Evolutionary conservation across 92 coral and sea anemone species (phyloP), one percentile per base, ranked within the genome.

Genomic region (Phenganax marumi): DNA sequence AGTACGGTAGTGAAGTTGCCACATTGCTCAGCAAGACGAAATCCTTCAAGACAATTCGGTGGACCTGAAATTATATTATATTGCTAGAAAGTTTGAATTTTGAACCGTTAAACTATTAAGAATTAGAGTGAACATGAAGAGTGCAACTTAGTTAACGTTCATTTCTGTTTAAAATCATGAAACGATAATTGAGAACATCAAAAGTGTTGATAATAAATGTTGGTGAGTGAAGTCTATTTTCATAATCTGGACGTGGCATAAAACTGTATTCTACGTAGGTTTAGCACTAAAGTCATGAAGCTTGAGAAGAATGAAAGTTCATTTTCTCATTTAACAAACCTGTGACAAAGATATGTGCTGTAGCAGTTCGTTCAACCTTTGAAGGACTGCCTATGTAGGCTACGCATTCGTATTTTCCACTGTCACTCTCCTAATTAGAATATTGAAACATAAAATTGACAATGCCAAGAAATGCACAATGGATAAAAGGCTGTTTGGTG

Each of bases 371-470:
- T 21, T 78, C 73, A 4, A 63, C 58, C 2, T 10, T 61, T n/a
- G 60, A 39, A 0, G 83, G 73, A 17, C 49, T 6, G 52, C 49
- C 26, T 43, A 78, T 61, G 68, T 78, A 78, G 0, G 63, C 83
- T 21, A 78, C 61, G 66, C 83, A 78, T 63, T 78, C 83, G 51
- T 78, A 78, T 50, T 18, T 43, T 46, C 83, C 83, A 62, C 60
- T 78, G 58, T 78, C 73, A 63, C 39, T 48, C 26, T 78, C 83
- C 83, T 78, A 46, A 61, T 7, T 33, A 21, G 26, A 74, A 25
- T 51, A 51, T 51, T 74, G 9, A 0, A 51, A 19, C 24, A 50
- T 21, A 74, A 52, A 10, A 63, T 63, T 11, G 25, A 48, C 54
- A 18, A 6, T 63, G 22, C 12, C 21, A 19, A 56, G 63, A 56